These are phyloP conservation scores for Plectropomus leopardus DNA, from an alignment of 2,113 vertebrate species.

Conservation along the genomic window DNA sequence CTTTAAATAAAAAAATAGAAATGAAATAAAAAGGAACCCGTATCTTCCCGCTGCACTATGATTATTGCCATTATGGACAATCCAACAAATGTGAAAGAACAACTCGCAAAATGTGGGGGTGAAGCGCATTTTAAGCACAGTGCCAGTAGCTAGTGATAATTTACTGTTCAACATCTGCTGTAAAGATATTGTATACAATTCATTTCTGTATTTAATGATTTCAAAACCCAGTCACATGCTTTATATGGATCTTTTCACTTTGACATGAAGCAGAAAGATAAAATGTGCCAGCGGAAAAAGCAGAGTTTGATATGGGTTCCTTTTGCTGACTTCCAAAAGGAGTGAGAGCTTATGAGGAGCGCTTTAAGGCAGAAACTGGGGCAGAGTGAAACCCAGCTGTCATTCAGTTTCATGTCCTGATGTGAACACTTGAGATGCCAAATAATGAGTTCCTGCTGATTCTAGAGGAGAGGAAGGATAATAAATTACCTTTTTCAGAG, in stretches of 20 bases:
- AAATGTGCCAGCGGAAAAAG: neutral
- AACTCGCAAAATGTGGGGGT: neutral
- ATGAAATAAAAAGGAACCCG: no score
- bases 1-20: no score
- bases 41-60: no score
- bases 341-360: conserved; percentile 9
- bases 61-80: neutral
- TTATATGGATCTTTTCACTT: conserved; percentile 9
- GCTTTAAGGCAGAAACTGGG: conserved; percentile 41
- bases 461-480: neutral
- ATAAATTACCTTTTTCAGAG: neutral
- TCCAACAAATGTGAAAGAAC: neutral
- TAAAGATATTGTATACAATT: neutral
- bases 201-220: neutral
- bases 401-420: conserved; percentile 12
- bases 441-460: conserved; percentile 3
- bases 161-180: neutral
- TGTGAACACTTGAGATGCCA: conserved; percentile 21
- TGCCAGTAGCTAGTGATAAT: neutral
- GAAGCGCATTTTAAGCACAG: neutral
- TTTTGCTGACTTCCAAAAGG: conserved; percentile 18
- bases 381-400: conserved; percentile 40
- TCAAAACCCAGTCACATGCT: neutral
- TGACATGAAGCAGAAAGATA: conserved; percentile 21
- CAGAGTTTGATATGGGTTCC: neutral